These are phyloP conservation scores for Parthenolecanium corni DNA, from an alignment of 2,888 invertebrate species.

Conservation along the genomic window DNA sequence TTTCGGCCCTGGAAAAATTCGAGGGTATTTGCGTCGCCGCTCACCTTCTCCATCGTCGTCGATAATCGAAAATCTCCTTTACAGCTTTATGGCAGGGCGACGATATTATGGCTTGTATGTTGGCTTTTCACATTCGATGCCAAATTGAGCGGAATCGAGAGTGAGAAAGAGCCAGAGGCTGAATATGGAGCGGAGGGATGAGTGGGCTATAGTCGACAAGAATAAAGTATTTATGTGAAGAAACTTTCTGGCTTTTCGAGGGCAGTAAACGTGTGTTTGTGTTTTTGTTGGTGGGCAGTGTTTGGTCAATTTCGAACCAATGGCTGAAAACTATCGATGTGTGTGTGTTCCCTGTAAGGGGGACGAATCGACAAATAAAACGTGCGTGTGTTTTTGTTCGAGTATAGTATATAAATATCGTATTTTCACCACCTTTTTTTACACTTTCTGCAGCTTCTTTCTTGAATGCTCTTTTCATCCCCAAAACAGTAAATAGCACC, in stretches of 20 bases:
- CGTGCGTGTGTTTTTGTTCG: not conserved
- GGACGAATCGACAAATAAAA: not conserved
- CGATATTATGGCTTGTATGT: constrained; percentile 4
- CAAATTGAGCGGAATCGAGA: constrained; percentile 28
- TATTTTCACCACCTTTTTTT: not conserved
- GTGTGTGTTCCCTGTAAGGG: not conserved
- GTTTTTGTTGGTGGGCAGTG: constrained; percentile 12
- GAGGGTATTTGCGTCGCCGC: too few relatives aligned
- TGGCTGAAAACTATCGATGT: constrained; percentile 18
- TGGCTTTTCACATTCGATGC: constrained; percentile 14
- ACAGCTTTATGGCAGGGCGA: constrained; percentile 12
- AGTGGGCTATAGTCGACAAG: not conserved
- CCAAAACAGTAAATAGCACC: not conserved
- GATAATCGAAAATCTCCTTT: not conserved
- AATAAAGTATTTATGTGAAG: too few relatives aligned
- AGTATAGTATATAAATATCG: not conserved
- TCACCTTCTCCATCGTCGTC: too few relatives aligned
- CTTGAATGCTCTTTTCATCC: too few relatives aligned
- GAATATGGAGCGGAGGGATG: too few relatives aligned
- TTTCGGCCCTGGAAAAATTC: not conserved
- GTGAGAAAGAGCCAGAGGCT: not conserved
- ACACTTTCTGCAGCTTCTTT: not conserved
- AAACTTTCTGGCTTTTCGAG: not conserved
- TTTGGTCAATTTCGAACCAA: constrained; percentile 28
- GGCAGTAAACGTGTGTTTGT: not conserved